Percentiles rank a stretch among this genome's conserved stretches.
Conservation (phyloP, 2,888 invertebrate species). For the Schizotus pectinicornis region DNA sequence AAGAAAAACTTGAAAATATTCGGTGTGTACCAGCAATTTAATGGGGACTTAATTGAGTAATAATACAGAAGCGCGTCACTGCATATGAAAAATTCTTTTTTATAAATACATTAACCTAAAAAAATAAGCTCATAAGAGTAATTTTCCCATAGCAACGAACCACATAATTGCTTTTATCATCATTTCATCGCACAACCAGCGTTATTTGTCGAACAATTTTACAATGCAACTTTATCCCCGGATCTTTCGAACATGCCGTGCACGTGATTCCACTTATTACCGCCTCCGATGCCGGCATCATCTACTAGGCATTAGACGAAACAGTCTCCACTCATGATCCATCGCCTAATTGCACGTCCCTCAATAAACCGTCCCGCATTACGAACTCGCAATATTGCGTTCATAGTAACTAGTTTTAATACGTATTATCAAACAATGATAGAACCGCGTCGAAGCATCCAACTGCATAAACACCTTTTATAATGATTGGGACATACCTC, state of each 20-base stretch:
- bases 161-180: conserved; percentile 41
- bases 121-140: background rate
- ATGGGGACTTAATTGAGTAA: too few relatives aligned
- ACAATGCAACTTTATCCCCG: conserved; percentile 24
- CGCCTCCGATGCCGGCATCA: background rate
- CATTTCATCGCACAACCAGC: conserved; percentile 34
- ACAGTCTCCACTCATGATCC: background rate
- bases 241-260: conserved; percentile 13
- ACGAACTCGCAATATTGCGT: background rate
- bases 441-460: too few relatives aligned
- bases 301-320: conserved; percentile 5
- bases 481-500: background rate
- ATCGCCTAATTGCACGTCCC: too few relatives aligned
- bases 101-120: too few relatives aligned
- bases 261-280: conserved; percentile 25
- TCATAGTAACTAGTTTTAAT: too few relatives aligned
- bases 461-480: too few relatives aligned
- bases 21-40: too few relatives aligned
- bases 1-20: too few relatives aligned
- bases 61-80: too few relatives aligned
- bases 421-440: too few relatives aligned
- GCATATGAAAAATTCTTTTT: too few relatives aligned
- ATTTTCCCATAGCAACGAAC: conserved; percentile 6
- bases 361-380: background rate
- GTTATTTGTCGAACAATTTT: conserved; percentile 43